phyloP scores from a whole-genome alignment of 2,888 invertebrate species.

The Lithophane socia region DNA sequence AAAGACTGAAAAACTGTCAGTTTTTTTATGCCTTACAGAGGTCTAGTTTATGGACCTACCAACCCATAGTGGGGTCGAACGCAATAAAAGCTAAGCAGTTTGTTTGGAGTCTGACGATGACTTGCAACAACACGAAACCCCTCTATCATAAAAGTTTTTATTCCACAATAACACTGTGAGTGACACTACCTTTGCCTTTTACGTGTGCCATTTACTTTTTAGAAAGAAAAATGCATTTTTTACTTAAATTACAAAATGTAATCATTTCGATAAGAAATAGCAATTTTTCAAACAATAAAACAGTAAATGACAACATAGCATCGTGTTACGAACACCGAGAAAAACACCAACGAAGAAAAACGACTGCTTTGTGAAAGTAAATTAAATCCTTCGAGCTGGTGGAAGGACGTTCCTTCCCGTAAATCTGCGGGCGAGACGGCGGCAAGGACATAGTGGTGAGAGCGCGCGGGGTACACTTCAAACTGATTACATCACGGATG shows the following conservation, averaged over 20 bases:
- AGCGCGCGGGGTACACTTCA: conserved; percentile 32
- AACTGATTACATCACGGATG: conserved; percentile 51
- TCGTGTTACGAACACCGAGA: conserved; percentile 39
- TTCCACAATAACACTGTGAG: neutral
- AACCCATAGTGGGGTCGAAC: neutral
- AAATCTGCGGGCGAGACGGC: conserved; percentile 59
- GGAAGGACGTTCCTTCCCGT: conserved; percentile 53
- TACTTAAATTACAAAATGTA: neutral
- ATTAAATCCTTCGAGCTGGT: conserved; percentile 62
- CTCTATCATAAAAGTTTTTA: conserved; percentile 17
- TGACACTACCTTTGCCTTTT: neutral
- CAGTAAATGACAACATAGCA: conserved; percentile 10
- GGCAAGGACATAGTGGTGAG: conserved; percentile 32
- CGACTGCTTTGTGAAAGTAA: conserved; percentile 61
- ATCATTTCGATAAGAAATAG: neutral
- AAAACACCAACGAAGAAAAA: conserved; percentile 59
- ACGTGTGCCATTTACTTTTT: neutral
- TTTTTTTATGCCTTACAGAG: conserved; percentile 4
- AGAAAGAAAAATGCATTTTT: neutral
- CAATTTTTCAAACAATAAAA: conserved; percentile 3
- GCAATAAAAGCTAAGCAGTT: conserved; percentile 8
- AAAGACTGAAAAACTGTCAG: no score
- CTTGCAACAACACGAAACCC: neutral
- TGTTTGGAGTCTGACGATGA: neutral
- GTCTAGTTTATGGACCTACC: neutral